These are phyloP conservation scores for Andrena chrysosceles DNA, from an alignment of 2,888 invertebrate genomes.

Conservation along the genomic window DNA sequence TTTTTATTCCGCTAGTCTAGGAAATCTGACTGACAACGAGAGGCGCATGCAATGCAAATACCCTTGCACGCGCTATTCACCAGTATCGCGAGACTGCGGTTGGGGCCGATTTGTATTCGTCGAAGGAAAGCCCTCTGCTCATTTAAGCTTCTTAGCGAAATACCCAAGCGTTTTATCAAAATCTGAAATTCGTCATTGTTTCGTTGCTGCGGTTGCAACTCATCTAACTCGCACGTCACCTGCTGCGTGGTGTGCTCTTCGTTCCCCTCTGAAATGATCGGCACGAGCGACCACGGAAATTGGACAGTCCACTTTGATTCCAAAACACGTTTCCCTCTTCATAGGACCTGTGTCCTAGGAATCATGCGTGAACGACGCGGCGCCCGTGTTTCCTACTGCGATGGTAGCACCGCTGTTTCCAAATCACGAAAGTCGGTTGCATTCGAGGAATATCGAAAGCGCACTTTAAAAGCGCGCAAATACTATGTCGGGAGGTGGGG, in stretches of 20 bases:
- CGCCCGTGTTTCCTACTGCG: neutral
- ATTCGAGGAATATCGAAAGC: conserved; percentile 3
- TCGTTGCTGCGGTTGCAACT: neutral
- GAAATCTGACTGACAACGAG: conserved; percentile 70
- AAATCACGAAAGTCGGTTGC: conserved; percentile 12
- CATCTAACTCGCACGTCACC: no score
- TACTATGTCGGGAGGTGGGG: neutral
- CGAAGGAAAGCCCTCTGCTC: conserved; percentile 49
- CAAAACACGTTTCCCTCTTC: neutral
- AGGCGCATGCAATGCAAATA: conserved; percentile 62
- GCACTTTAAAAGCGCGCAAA: conserved; percentile 28
- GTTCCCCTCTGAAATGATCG: neutral
- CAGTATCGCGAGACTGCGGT: conserved; percentile 47
- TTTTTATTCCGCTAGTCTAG: conserved; percentile 43
- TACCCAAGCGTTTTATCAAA: conserved; percentile 50
- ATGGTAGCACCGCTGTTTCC: neutral
- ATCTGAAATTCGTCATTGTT: conserved; percentile 53
- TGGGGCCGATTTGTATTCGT: conserved; percentile 69
- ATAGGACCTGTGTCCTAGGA: neutral
- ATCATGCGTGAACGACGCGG: neutral
- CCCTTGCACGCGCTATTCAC: conserved; percentile 68
- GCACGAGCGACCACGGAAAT: neutral
- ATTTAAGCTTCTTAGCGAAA: conserved; percentile 36
- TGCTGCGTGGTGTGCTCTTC: neutral
- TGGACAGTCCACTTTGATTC: neutral